Evolutionary conservation across 1,140 invertebrate species (phyloP).

Genomic region (Ylistrum balloti): DNA sequence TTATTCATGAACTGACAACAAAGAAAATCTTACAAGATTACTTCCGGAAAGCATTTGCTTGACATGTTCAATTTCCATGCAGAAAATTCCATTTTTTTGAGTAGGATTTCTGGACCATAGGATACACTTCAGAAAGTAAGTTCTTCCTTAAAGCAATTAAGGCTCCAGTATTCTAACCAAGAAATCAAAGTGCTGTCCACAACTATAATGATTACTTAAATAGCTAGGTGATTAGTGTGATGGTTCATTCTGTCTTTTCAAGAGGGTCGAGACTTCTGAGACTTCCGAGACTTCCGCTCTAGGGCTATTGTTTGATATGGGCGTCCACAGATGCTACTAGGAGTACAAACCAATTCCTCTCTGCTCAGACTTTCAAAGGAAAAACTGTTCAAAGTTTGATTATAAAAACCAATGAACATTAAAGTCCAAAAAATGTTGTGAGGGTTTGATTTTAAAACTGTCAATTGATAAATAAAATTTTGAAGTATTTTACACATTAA

Average conservation of each 20-base stretch:
- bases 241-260: background rate
- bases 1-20: slow-evolving; percentile 8
- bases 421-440: background rate
- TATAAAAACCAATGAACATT: background rate
- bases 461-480: background rate
- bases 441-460: too few species aligned
- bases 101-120: background rate
- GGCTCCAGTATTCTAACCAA: background rate
- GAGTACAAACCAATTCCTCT: background rate
- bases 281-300: background rate
- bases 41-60: slow-evolving; percentile 3
- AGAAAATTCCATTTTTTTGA: background rate
- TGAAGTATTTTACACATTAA: too few species aligned
- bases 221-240: background rate
- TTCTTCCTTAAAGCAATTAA: background rate
- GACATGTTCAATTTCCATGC: background rate
- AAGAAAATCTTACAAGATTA: slow-evolving; percentile 31
- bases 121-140: background rate
- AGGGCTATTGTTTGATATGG: background rate
- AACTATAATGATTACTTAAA: background rate
- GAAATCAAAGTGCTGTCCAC: background rate
- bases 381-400: background rate
- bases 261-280: too few species aligned
- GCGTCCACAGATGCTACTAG: slow-evolving; percentile 5
- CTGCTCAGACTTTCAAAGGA: background rate